These are phyloP conservation scores for Xenopus borealis DNA, from an alignment of 2,113 vertebrate genomes.

Conservation along the genomic window DNA sequence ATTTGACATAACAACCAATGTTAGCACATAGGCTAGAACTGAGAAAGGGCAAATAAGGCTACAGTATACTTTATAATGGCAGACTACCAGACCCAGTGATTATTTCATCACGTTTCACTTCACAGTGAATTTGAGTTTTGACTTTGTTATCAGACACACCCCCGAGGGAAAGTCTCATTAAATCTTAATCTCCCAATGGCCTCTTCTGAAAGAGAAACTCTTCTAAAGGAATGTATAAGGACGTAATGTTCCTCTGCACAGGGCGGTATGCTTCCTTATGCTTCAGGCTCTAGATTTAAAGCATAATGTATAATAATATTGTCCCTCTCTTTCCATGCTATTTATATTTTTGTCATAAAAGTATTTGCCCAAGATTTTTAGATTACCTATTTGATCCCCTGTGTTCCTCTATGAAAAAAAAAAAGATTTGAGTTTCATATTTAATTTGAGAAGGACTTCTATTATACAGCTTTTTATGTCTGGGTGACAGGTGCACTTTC, in stretches of 20 bases:
- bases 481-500: no score
- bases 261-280: background rate
- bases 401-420: no score
- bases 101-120: background rate
- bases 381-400: no score
- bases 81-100: background rate
- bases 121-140: background rate
- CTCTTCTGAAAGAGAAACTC: background rate
- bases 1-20: background rate
- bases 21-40: background rate
- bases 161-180: slow-evolving; percentile 6
- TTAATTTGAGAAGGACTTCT: no score
- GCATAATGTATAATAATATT: no score
- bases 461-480: no score
- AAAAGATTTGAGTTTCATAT: no score
- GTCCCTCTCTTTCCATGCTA: no score
- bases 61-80: background rate
- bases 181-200: slow-evolving; percentile 11
- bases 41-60: slow-evolving; percentile 1
- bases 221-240: background rate
- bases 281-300: no score
- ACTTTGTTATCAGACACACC: slow-evolving; percentile 4
- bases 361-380: no score
- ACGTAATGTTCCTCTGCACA: background rate
- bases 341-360: no score